Percentiles rank a stretch among this genome's conserved stretches.
These are phyloP conservation scores for Pitangus sulphuratus DNA, from an alignment of 2,797 vertebrate species.

Conservation along the genomic window DNA sequence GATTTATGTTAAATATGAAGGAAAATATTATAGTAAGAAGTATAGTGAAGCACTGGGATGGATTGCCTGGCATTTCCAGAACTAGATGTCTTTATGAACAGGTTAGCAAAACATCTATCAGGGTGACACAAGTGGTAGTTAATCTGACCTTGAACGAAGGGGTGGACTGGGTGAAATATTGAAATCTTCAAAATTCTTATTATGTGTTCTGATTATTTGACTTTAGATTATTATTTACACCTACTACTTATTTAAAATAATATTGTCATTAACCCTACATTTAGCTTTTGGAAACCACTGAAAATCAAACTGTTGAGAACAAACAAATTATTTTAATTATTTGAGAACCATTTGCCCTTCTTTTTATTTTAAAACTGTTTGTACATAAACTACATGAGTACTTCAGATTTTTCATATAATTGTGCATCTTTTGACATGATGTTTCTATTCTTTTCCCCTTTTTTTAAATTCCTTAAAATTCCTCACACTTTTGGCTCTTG, in stretches of 20 bases:
- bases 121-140: background rate
- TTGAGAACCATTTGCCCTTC: accelerated
- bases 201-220: background rate
- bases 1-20: conserved; percentile 17
- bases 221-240: background rate
- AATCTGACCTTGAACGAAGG: background rate
- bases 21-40: conserved; percentile 3
- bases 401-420: background rate
- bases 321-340: background rate
- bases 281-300: background rate
- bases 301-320: background rate
- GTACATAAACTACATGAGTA: background rate
- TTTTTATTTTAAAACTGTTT: background rate
- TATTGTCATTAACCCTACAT: background rate
- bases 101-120: conserved; percentile 8
- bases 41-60: background rate
- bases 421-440: background rate
- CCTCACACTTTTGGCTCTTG: background rate
- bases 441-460: accelerated
- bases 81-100: background rate
- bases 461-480: background rate
- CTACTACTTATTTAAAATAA: background rate
- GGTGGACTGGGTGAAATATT: background rate
- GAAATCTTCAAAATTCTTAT: conserved; percentile 3
- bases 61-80: background rate